Percentiles rank a stretch among this genome's conserved stretches.
phyloP scores from a whole-genome alignment of 2,888 invertebrate genomes.

The Ophion slaviceki region DNA sequence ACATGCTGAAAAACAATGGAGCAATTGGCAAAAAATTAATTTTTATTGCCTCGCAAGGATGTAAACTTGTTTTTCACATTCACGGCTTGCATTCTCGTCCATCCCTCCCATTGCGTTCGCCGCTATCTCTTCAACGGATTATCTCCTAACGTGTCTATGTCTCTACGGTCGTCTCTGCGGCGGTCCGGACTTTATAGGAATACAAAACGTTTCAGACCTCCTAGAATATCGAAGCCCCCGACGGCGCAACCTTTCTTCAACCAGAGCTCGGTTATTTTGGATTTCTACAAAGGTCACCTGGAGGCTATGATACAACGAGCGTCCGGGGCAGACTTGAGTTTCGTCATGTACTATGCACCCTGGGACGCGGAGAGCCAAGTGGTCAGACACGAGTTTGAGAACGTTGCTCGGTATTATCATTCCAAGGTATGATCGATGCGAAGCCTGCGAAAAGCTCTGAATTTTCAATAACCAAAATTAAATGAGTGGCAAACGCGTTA shows the following conservation, averaged over 20 bases:
- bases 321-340: constrained; percentile 89
- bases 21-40: too few relatives aligned
- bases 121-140: too few relatives aligned
- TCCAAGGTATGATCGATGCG: constrained; percentile 86
- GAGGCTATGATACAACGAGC: constrained; percentile 87
- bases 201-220: constrained; percentile 82
- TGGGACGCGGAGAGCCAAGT: constrained; percentile 96
- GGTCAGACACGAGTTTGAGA: constrained; percentile 90
- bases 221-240: constrained; percentile 86
- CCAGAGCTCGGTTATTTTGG: constrained; percentile 88
- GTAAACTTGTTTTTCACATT: too few relatives aligned
- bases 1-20: too few relatives aligned
- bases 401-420: constrained; percentile 88
- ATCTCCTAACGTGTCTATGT: too few relatives aligned
- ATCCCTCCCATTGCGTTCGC: too few relatives aligned
- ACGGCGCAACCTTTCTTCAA: constrained; percentile 90
- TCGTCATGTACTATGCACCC: constrained; percentile 97
- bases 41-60: too few relatives aligned
- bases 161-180: too few relatives aligned
- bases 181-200: not conserved
- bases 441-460: not conserved
- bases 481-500: too few relatives aligned
- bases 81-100: too few relatives aligned
- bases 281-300: constrained; percentile 92
- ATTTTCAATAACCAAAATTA: not conserved